phyloP scores from a whole-genome alignment of 2,888 invertebrate genomes.

The Pherbina coryleti region DNA sequence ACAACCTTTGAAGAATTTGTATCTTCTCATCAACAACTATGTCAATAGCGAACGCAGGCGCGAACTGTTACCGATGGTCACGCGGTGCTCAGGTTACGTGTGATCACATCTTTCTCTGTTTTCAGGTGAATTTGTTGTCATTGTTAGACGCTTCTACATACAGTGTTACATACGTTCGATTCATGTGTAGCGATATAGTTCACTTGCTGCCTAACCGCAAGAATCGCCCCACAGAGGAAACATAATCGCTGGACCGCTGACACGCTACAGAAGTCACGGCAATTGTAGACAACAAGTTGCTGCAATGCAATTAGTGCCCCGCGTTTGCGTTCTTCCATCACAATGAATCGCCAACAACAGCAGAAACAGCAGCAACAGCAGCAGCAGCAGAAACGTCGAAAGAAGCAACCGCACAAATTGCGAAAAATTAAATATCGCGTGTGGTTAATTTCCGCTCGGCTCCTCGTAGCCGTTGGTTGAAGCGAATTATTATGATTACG shows the following conservation, averaged over 20 bases:
- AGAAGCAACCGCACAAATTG: constrained; percentile 37
- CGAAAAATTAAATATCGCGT: constrained; percentile 42
- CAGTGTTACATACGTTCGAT: constrained; percentile 9
- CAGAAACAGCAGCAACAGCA: constrained; percentile 7
- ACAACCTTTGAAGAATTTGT: no score
- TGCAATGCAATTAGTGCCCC: constrained; percentile 32
- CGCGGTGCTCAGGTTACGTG: constrained; percentile 34
- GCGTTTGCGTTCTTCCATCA: constrained; percentile 26
- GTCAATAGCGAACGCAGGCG: not conserved
- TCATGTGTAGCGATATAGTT: constrained; percentile 35
- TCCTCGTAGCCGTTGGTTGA: constrained; percentile 29
- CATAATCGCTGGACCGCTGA: constrained; percentile 42
- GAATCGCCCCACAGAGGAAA: constrained; percentile 42
- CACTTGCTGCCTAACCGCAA: constrained; percentile 43
- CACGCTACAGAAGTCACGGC: constrained; percentile 42
- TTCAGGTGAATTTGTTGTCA: constrained; percentile 5
- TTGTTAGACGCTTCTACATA: constrained; percentile 20
- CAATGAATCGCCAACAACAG: constrained; percentile 20
- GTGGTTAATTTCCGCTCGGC: constrained; percentile 41
- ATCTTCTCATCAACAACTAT: not conserved
- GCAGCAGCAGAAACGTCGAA: constrained; percentile 26
- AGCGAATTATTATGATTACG: constrained; percentile 43
- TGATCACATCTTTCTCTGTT: not conserved
- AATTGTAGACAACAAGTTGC: constrained; percentile 27
- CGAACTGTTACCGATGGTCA: constrained; percentile 28